Evolutionary conservation across 2,888 invertebrate genomes (phyloP), one percentile per base, ranked within the genome.

Genomic region (Tyria jacobaeae): DNA sequence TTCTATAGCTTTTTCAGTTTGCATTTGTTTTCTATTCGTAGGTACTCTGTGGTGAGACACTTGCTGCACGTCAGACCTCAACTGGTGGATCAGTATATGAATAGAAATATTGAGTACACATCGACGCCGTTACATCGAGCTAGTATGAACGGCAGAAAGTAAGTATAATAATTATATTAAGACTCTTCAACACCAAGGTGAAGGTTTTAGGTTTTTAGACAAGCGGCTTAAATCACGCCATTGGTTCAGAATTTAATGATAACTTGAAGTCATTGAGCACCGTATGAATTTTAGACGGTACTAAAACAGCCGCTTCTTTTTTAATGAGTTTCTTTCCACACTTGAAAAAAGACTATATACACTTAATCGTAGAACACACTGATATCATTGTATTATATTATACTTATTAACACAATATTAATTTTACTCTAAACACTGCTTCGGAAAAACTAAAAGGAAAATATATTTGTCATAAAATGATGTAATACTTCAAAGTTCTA

Each of bases 51-150:
- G 0, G 99, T 99, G 58, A 97, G 98, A 89, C 95, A 97, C 79
- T 94, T 99, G 69, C 96, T 99, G 37, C 95, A 96, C 71, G 96
- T 97, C 17, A 96, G 97, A 88, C 98, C 98, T 0, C 97, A 97
- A 79, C 94, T 99, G 71, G 96, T 98, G 57, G 96, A 96, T 73
- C 96, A 95, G 78, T 96, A 95, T 92, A 80, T 79, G 49, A 81
- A 86, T 50, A 83, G 86, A 51, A 95, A 79, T 82, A 94, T 85
- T 78, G 89, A 95, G 56, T 96, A 96, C 86, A 95, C 96, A 64
- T 96, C 97, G 83, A 97, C 99, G 12, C 97, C 98, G 1, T 95
- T 99, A n/a, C 99, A 99, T 89, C 95, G 98, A 71, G 99, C 99
- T 66, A 97, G 98, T 85, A 96, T 97, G 74, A 98, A 98, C 92